Base-by-base conservation (phyloP, 2,797 vertebrate species). In the Darevskia mixta region DNA sequence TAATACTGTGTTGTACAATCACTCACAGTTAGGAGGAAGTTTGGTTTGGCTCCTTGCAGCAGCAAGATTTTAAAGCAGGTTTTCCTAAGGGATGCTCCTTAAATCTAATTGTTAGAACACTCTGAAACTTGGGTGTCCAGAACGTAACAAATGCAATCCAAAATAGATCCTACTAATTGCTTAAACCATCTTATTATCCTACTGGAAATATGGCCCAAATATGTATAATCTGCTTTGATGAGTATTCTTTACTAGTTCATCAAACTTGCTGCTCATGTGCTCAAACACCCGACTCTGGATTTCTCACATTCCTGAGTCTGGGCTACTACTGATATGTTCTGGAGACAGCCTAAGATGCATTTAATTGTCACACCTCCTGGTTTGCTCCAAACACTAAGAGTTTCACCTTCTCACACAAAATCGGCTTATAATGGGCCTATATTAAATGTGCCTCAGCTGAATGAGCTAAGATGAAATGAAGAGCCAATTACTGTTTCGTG, bases 231-330 rank as follows among this genome's bases (percentile, higher is more conserved):
- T 23, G 32, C 61, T 38, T 35, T 80, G 3, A 8, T 8, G 23
- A 13, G 25, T 25, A 64, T 64, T 27, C 32, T 64, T 64, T 38
- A 27, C 20, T 3, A 64, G 55, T 64, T 35, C 55, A 80, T 64
- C 58, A 27, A 18, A 45, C 5, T 4, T 3, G 43, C 38, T 49
- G 29, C 29, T 49, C 3, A 67, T 45, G 4, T 49, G n/a, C 17
- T 69, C 41, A 75, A 29, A 0, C 8, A 2, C 20, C 38, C 87
- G 11, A 35, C 3, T 55, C 49, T 49, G 3, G 83, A 15, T 76
- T 80, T 69, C 64, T 11, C 0, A 23, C 11, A 13, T 75, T 32
- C 49, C 66, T 32, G 15, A 0, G 3, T 0, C 13, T 0, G 20
- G 18, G 8, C 61, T 6, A 43, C 0, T 64, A 8, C 0, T 8